phyloP scores from a whole-genome alignment of 2,888 invertebrate species.

The Apotomis capreana region DNA sequence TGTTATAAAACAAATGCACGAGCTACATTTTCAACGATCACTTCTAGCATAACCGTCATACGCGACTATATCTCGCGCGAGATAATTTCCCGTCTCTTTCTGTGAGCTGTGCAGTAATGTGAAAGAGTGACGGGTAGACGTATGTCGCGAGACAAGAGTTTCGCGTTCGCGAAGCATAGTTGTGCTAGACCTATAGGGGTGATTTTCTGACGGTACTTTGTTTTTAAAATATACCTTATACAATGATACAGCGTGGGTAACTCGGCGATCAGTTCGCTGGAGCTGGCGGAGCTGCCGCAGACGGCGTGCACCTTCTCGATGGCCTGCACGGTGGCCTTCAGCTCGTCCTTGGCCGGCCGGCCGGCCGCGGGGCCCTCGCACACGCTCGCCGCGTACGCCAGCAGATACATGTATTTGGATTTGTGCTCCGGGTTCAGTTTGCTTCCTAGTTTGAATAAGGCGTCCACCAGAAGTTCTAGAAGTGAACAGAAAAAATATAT shows the following conservation, averaged over 20 bases:
- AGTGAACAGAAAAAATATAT: conserved; percentile 36
- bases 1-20: too few species aligned
- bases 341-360: conserved; percentile 94
- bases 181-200: too few species aligned
- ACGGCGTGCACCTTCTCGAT: conserved; percentile 96
- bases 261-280: conserved; percentile 96
- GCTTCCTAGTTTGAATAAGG: conserved; percentile 96
- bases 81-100: too few species aligned
- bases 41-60: too few species aligned
- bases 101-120: too few species aligned
- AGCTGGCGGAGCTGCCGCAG: conserved; percentile 95
- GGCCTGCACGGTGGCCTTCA: conserved; percentile 95
- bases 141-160: too few species aligned
- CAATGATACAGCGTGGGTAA: conserved; percentile 95
- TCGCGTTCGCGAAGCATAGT: too few species aligned
- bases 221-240: conserved; percentile 85
- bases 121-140: too few species aligned
- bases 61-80: too few species aligned
- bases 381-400: conserved; percentile 97
- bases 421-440: conserved; percentile 98
- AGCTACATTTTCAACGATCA: too few species aligned
- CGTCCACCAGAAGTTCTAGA: conserved; percentile 93
- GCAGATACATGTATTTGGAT: conserved; percentile 96
- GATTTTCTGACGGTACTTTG: too few species aligned
- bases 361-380: conserved; percentile 87